Evolutionary conservation across 2,113 vertebrate genomes (phyloP).

Genomic region (Chascanopsetta lugubris): DNA sequence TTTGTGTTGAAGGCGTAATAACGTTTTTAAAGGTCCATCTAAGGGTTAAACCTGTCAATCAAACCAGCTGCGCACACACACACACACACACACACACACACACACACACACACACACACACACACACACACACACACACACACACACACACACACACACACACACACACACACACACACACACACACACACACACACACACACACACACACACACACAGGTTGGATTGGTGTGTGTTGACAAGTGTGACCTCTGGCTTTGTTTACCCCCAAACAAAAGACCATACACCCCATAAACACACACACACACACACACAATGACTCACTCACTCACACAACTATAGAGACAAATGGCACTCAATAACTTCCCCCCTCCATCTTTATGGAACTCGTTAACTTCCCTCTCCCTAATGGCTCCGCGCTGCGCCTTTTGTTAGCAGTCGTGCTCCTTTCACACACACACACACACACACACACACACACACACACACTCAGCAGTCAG

Average conservation of each 20-base stretch:
- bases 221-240: conserved; percentile 17
- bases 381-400: conserved; percentile 55
- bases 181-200: no score
- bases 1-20: no score
- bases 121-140: no score
- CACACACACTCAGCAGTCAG: conserved; percentile 37
- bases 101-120: no score
- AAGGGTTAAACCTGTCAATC: conserved; percentile 45
- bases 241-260: conserved; percentile 49
- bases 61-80: conserved; percentile 35
- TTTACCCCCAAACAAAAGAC: conserved; percentile 54
- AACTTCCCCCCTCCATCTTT: conserved; percentile 59
- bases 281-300: conserved; percentile 10
- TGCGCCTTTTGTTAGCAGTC: conserved; percentile 52
- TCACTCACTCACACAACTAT: conserved; percentile 6
- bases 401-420: conserved; percentile 54
- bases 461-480: not conserved
- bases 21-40: no score
- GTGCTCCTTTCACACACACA: conserved; percentile 2
- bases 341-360: conserved; percentile 63
- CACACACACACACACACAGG: conserved; percentile 8
- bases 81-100: no score
- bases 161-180: no score
- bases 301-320: conserved; percentile 21
- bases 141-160: no score